Evolutionary conservation across 2,888 invertebrate genomes (phyloP).

Genomic region (Pterostichus niger): DNA sequence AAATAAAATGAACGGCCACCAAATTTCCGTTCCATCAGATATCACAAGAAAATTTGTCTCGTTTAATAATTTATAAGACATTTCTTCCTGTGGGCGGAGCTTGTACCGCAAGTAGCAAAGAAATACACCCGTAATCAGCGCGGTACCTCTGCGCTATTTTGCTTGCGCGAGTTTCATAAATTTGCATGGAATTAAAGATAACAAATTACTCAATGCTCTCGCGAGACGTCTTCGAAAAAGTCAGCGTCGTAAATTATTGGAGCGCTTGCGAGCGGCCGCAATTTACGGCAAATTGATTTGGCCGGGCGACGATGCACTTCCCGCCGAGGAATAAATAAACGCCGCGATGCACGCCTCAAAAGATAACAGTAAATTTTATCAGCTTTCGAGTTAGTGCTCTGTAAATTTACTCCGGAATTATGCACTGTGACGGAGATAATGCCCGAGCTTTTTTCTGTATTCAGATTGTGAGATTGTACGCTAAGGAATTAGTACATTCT

Average conservation of each 20-base stretch:
- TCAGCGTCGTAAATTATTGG: slow-evolving; percentile 47
- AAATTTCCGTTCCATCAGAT: slow-evolving; percentile 13
- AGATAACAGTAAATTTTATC: slow-evolving; percentile 56
- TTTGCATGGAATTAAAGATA: slow-evolving; percentile 63
- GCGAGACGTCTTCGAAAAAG: slow-evolving; percentile 39
- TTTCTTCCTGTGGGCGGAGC: background rate
- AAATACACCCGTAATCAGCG: slow-evolving; percentile 22
- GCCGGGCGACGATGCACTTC: slow-evolving; percentile 45
- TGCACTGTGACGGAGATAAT: slow-evolving; percentile 5
- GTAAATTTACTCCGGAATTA: slow-evolving; percentile 33
- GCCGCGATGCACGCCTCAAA: slow-evolving; percentile 50
- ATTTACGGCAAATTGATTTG: slow-evolving; percentile 62
- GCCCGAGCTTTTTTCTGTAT: no score
- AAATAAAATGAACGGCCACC: background rate
- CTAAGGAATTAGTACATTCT: background rate
- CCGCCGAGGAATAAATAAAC: slow-evolving; percentile 40
- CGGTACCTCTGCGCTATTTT: background rate
- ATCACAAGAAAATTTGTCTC: slow-evolving; percentile 4
- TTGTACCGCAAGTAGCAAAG: background rate
- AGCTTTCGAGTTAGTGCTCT: slow-evolving; percentile 26
- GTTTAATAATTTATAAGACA: background rate
- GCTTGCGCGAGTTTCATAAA: slow-evolving; percentile 37
- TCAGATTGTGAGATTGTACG: background rate
- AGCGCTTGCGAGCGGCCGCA: slow-evolving; percentile 33
- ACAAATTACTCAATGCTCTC: slow-evolving; percentile 56